phyloP scores from a whole-genome alignment of 2,113 vertebrate species.

The Falcunculus frontatus region DNA sequence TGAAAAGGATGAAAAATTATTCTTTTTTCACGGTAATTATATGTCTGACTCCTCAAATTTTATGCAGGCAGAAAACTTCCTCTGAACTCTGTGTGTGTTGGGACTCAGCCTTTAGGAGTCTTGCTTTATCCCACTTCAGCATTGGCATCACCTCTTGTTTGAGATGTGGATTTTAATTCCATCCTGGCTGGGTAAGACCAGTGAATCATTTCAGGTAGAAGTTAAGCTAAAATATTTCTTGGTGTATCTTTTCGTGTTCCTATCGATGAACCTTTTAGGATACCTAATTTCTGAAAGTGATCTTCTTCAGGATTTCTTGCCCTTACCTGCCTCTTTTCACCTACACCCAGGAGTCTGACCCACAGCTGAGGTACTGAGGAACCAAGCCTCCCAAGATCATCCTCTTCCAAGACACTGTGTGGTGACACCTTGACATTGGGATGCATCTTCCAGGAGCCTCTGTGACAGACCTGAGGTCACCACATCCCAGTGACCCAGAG shows the following conservation, averaged over 20 bases:
- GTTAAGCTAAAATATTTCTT: not conserved
- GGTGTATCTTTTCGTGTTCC: not conserved
- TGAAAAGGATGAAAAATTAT: conserved; percentile 4
- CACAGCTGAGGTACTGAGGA: rapidly evolving
- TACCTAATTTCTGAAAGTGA: not conserved
- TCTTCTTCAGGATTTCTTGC: not conserved
- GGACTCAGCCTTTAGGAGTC: not conserved
- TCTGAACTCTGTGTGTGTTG: not conserved
- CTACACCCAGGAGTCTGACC: not conserved
- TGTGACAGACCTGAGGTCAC: not conserved
- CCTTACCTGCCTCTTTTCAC: not conserved
- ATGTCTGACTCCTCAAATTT: not conserved
- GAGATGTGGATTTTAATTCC: not conserved
- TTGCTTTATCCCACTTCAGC: not conserved
- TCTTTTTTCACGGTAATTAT: not conserved
- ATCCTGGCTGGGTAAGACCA: not conserved
- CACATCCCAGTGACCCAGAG: not conserved
- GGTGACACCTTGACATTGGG: not conserved
- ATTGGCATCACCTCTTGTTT: not conserved
- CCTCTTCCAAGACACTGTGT: not conserved
- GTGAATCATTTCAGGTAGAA: not conserved
- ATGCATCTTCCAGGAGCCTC: not conserved
- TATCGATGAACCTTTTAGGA: not conserved
- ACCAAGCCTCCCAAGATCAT: not conserved
- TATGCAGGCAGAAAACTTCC: not conserved